Evolutionary conservation across 1,140 invertebrate species (phyloP).

Genomic region (Saxidomus purpurata): DNA sequence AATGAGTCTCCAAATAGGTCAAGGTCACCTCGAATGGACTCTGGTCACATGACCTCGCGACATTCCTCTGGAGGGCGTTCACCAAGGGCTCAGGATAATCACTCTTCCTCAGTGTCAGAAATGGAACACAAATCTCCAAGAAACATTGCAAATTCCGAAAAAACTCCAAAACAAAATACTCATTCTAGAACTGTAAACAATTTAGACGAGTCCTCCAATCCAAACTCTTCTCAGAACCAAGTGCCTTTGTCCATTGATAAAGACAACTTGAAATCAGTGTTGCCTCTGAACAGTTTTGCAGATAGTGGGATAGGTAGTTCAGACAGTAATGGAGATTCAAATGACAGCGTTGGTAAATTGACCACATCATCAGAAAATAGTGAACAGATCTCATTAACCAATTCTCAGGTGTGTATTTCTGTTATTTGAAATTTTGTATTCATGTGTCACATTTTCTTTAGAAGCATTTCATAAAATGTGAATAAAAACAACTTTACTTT

Average conservation of each 20-base stretch:
- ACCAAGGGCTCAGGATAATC: slow-evolving; percentile 13
- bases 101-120: neutral
- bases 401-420: slow-evolving; percentile 5
- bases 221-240: neutral
- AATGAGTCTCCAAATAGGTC: slow-evolving; percentile 31
- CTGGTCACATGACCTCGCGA: slow-evolving; percentile 8
- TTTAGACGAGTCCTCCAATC: slow-evolving; percentile 8
- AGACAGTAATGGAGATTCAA: slow-evolving; percentile 83
- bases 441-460: no score
- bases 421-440: no score
- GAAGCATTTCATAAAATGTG: no score
- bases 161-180: neutral
- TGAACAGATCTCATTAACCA: neutral
- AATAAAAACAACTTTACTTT: no score
- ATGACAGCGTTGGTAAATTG: slow-evolving; percentile 75
- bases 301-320: slow-evolving; percentile 83
- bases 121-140: neutral
- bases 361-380: slow-evolving; percentile 9
- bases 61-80: slow-evolving; percentile 16
- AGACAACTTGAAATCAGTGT: neutral
- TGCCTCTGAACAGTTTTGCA: slow-evolving; percentile 64
- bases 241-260: slow-evolving; percentile 32
- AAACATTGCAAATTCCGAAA: slow-evolving; percentile 5
- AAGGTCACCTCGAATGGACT: slow-evolving; percentile 24
- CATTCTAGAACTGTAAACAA: neutral